These are phyloP conservation scores for Anas georgica DNA, from an alignment of 2,797 vertebrate genomes.

Conservation along the genomic window DNA sequence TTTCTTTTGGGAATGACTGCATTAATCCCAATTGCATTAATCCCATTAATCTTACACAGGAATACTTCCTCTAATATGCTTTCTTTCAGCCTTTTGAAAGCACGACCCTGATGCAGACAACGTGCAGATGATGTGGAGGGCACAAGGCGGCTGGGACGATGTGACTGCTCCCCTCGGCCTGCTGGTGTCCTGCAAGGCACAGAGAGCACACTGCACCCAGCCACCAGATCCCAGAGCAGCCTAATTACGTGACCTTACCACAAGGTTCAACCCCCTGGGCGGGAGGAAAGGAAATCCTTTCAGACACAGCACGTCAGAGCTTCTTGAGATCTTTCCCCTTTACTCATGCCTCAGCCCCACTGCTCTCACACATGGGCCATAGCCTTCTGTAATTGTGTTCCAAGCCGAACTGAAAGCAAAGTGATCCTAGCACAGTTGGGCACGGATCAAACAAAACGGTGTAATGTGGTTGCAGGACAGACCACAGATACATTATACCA, in stretches of 20 bases:
- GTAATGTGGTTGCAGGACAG: background rate
- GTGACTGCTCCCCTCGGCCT: background rate
- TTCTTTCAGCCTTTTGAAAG: background rate
- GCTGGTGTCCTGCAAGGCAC: background rate
- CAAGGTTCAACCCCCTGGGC: background rate
- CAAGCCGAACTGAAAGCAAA: background rate
- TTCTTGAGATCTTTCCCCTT: background rate
- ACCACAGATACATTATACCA: background rate
- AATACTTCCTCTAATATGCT: background rate
- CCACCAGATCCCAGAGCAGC: background rate
- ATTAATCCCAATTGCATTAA: background rate
- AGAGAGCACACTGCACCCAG: background rate
- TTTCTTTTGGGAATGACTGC: background rate
- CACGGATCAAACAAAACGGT: background rate
- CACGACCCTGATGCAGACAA: fast-evolving
- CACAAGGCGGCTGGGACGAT: background rate
- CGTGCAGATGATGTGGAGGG: background rate
- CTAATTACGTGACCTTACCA: background rate
- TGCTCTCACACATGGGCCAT: background rate
- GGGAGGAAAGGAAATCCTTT: background rate
- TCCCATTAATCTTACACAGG: background rate
- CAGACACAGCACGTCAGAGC: background rate
- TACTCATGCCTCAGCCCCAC: background rate
- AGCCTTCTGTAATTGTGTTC: background rate
- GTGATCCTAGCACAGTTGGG: background rate